Evolutionary conservation across 2,888 invertebrate species (phyloP).

Genomic region (Folsomia candida): DNA sequence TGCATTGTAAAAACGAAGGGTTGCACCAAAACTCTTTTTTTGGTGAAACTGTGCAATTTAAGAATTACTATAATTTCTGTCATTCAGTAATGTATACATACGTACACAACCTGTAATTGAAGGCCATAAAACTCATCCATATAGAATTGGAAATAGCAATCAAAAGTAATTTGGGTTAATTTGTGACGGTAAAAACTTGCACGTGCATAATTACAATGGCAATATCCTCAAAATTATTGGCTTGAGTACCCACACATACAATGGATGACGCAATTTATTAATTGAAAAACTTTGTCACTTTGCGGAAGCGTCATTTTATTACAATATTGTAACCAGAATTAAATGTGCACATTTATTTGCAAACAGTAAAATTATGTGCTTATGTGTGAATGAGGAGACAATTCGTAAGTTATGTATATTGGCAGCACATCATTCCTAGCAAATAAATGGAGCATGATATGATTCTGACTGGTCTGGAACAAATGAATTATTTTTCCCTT

Average conservation of each 20-base stretch:
- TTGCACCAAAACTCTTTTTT: too few relatives aligned
- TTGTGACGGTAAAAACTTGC: background rate
- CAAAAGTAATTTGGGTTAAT: too few relatives aligned
- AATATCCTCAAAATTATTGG: background rate
- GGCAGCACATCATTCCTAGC: background rate
- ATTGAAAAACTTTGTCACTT: too few relatives aligned
- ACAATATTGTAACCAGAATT: too few relatives aligned
- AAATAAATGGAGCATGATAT: conserved; percentile 1
- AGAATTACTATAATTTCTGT: too few relatives aligned
- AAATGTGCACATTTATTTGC: background rate
- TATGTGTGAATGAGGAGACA: background rate
- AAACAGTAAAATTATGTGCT: background rate
- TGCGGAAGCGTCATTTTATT: too few relatives aligned
- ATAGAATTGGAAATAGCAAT: background rate
- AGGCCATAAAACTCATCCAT: background rate
- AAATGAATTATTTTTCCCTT: background rate
- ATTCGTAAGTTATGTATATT: background rate
- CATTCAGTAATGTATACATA: too few relatives aligned
- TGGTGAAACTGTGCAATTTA: too few relatives aligned
- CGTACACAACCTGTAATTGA: background rate
- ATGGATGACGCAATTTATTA: too few relatives aligned
- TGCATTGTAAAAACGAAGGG: too few relatives aligned
- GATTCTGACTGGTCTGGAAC: background rate
- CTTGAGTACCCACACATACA: background rate
- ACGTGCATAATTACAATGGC: background rate